Evolutionary conservation across 2,888 invertebrate genomes (phyloP).

Genomic region (Lissocephala sabroskyi): DNA sequence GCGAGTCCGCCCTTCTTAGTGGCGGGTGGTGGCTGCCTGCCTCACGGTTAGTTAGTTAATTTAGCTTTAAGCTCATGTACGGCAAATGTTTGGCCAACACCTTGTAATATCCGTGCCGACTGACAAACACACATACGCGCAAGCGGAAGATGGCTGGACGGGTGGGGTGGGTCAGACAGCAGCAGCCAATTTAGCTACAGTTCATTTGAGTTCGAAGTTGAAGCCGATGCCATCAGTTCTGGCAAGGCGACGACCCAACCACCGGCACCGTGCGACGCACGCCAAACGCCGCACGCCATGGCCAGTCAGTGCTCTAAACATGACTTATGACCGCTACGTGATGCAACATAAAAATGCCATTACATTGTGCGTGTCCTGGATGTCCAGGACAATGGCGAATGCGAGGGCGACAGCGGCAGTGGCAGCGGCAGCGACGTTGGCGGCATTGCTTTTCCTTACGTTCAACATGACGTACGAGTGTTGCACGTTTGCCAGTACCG

Average conservation of each 20-base stretch:
- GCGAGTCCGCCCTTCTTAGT: too few relatives aligned
- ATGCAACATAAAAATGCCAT: conserved; percentile 70
- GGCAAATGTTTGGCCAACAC: conserved; percentile 69
- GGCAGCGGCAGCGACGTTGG: neutral
- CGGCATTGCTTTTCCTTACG: conserved; percentile 7
- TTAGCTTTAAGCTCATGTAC: conserved; percentile 66
- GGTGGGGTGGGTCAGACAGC: neutral
- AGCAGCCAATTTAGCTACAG: conserved; percentile 52
- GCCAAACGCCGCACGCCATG: neutral
- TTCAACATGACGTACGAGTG: conserved; percentile 66
- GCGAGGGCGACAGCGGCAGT: neutral
- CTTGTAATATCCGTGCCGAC: conserved; percentile 65
- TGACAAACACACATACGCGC: conserved; percentile 46
- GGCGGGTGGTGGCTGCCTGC: too few relatives aligned
- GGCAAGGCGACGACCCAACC: too few relatives aligned
- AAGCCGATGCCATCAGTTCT: conserved; percentile 17
- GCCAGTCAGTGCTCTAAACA: conserved; percentile 68
- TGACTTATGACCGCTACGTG: conserved; percentile 71
- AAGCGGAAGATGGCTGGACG: conserved; percentile 6
- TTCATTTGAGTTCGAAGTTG: conserved; percentile 58
- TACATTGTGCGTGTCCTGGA: conserved; percentile 53
- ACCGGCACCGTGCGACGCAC: neutral
- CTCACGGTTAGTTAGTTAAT: conserved; percentile 43
- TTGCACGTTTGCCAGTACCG: conserved; percentile 52
- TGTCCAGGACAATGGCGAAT: neutral